Conservation (phyloP, 1,140 invertebrate genomes). For the Bicyclus anynana region DNA sequence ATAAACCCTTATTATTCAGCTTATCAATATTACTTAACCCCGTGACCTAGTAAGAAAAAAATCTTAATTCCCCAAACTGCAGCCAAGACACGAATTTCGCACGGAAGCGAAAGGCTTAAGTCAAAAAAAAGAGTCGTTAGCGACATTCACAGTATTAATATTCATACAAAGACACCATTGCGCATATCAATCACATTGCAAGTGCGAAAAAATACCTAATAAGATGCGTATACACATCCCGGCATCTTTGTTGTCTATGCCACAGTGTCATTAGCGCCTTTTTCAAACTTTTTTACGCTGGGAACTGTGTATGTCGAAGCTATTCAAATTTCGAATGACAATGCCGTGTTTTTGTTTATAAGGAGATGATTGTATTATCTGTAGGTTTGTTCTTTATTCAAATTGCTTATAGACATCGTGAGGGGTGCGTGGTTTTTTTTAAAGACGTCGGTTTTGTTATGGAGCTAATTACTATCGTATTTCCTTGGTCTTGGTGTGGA, state of each 20-base stretch:
- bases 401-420: conserved; percentile 7
- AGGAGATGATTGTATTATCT: conserved; percentile 21
- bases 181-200: conserved; percentile 31
- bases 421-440: conserved; percentile 2
- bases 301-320: conserved; percentile 24
- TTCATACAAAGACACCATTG: conserved; percentile 29
- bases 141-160: conserved; percentile 25
- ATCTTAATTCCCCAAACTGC: conserved; percentile 8
- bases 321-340: conserved; percentile 33
- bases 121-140: conserved; percentile 23
- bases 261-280: conserved; percentile 28
- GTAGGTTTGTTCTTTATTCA: conserved; percentile 20
- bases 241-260: conserved; percentile 29
- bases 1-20: no score
- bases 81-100: conserved; percentile 28
- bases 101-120: conserved; percentile 20
- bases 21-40: conserved; percentile 3
- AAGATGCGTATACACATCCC: conserved; percentile 32
- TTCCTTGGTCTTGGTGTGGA: conserved; percentile 5
- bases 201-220: conserved; percentile 37
- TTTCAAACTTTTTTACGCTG: conserved; percentile 23
- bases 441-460: not conserved
- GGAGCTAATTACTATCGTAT: conserved; percentile 29
- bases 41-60: conserved; percentile 15
- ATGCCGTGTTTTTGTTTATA: conserved; percentile 33